Conservation (phyloP, 2,888 invertebrate genomes). For the Drosophila niveifrons region DNA sequence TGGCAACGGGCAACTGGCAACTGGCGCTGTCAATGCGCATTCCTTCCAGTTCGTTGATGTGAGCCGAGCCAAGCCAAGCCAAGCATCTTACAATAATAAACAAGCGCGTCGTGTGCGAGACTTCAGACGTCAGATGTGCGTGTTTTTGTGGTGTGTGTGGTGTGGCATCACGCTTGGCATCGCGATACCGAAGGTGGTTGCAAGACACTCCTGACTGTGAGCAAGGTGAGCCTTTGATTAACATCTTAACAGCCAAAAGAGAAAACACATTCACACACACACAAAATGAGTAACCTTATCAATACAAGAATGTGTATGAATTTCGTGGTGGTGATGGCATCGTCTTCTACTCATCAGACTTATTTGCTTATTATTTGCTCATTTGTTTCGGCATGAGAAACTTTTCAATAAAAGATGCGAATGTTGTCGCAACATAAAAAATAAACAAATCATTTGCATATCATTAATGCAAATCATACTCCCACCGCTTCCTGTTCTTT, state of each 20-base stretch:
- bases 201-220: slow-evolving; percentile 39
- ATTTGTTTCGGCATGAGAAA: slow-evolving; percentile 64
- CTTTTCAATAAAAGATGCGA: slow-evolving; percentile 73
- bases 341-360: slow-evolving; percentile 21
- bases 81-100: slow-evolving; percentile 78
- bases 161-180: background rate
- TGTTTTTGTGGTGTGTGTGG: slow-evolving; percentile 12
- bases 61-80: slow-evolving; percentile 62
- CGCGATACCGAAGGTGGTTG: slow-evolving; percentile 12
- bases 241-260: slow-evolving; percentile 53
- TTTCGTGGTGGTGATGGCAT: background rate
- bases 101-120: slow-evolving; percentile 62
- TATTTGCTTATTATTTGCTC: slow-evolving; percentile 70
- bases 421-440: slow-evolving; percentile 66
- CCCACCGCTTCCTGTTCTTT: background rate
- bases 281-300: slow-evolving; percentile 46
- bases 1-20: slow-evolving; percentile 64
- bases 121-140: slow-evolving; percentile 60
- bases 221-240: slow-evolving; percentile 71
- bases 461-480: slow-evolving; percentile 75
- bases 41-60: slow-evolving; percentile 80
- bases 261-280: slow-evolving; percentile 9
- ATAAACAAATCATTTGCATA: slow-evolving; percentile 82
- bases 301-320: slow-evolving; percentile 43
- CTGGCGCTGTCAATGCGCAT: slow-evolving; percentile 75